phyloP scores from a whole-genome alignment of 2,888 invertebrate genomes.

The Brachycybe producta region DNA sequence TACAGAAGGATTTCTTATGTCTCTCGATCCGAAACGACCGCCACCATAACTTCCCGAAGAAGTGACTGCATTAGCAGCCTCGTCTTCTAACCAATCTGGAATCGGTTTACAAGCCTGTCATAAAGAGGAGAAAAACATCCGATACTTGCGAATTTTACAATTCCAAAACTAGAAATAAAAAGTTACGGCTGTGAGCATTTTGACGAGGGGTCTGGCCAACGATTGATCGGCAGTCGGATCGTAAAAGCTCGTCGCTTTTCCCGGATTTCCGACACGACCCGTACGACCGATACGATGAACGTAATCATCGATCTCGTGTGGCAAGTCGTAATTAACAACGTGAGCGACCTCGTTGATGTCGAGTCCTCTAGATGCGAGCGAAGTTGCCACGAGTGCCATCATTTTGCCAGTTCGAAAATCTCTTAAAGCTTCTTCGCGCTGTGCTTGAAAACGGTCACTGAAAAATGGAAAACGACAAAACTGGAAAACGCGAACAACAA shows the following conservation, averaged over 20 bases:
- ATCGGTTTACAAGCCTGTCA: conserved; percentile 57
- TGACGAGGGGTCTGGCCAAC: conserved; percentile 51
- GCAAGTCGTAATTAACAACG: conserved; percentile 41
- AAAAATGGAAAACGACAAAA: conserved; percentile 6
- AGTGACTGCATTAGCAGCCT: conserved; percentile 26
- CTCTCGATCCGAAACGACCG: conserved; percentile 4
- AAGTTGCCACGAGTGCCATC: conserved; percentile 80
- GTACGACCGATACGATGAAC: conserved; percentile 42
- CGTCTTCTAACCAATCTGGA: conserved; percentile 55
- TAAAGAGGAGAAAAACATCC: conserved; percentile 7
- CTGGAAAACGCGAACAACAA: not conserved
- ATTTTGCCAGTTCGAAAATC: conserved; percentile 68
- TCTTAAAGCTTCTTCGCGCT: conserved; percentile 55
- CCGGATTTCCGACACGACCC: conserved; percentile 38
- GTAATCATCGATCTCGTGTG: conserved; percentile 37
- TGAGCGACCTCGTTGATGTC: conserved; percentile 67
- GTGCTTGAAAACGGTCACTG: conserved; percentile 51
- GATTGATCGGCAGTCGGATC: conserved; percentile 47
- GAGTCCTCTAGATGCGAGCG: conserved; percentile 84
- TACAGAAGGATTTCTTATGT: conserved; percentile 6
- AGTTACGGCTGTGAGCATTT: conserved; percentile 50
- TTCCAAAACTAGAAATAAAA: not conserved
- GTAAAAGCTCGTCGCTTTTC: conserved; percentile 42
- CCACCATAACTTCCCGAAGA: not conserved
- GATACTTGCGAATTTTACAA: too few relatives aligned